phyloP scores from a whole-genome alignment of 2,113 vertebrate species.

The Gymnogyps californianus region DNA sequence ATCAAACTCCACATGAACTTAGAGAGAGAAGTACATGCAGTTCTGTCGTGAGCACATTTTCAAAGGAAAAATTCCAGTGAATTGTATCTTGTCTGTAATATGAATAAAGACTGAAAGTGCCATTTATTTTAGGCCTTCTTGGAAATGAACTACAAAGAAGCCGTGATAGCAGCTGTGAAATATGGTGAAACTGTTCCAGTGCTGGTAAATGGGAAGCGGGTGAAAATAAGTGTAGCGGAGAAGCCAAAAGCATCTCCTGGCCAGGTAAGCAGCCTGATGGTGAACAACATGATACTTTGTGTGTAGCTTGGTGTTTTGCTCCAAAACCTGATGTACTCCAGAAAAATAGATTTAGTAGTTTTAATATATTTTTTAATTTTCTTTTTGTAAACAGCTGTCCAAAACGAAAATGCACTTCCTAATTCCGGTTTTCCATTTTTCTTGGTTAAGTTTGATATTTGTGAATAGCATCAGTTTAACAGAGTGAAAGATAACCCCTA shows the following conservation, averaged over 20 bases:
- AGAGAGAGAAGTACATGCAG: neutral
- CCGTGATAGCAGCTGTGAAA: slow-evolving; percentile 68
- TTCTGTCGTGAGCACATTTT: fast-evolving
- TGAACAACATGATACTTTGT: fast-evolving
- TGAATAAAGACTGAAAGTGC: neutral
- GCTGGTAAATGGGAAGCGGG: slow-evolving; percentile 62
- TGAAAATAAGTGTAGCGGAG: slow-evolving; percentile 68
- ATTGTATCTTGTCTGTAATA: neutral
- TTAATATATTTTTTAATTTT: neutral
- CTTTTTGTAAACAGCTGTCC: neutral
- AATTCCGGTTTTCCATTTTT: neutral
- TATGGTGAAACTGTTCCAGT: slow-evolving; percentile 64
- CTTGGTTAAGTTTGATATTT: neutral
- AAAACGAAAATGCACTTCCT: neutral
- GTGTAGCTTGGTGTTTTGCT: neutral
- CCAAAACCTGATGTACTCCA: neutral
- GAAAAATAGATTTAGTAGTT: neutral
- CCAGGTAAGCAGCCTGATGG: neutral
- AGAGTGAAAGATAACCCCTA: neutral
- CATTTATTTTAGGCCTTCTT: slow-evolving; percentile 69
- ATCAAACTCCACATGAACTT: fast-evolving
- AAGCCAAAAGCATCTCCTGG: neutral
- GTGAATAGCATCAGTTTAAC: too few species aligned
- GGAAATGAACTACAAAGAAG: slow-evolving; percentile 77
- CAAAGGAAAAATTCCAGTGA: neutral